Conservation (phyloP, 2,797 vertebrate species). For the Podarcis siculus region DNA sequence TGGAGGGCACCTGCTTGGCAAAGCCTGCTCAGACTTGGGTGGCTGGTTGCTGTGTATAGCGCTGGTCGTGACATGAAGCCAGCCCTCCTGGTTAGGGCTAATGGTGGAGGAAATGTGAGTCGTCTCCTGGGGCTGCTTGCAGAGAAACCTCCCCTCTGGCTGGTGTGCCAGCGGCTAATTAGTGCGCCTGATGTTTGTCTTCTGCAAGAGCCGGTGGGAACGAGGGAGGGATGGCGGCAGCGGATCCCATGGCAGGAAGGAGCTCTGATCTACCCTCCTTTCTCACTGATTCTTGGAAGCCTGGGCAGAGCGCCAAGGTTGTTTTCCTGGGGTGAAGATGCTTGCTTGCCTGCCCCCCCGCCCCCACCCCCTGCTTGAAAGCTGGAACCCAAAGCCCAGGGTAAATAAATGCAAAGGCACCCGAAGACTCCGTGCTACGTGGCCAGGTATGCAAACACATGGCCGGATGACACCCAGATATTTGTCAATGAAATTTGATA, state of each 20-base stretch:
- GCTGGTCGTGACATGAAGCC: neutral
- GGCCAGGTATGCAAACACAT: too few species aligned
- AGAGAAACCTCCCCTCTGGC: constrained; percentile 16
- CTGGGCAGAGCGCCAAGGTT: constrained; percentile 19
- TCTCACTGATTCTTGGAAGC: constrained; percentile 7
- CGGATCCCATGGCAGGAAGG: constrained; percentile 33
- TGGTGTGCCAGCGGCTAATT: constrained; percentile 52
- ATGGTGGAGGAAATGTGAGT: constrained; percentile 50
- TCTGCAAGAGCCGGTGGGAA: constrained; percentile 6
- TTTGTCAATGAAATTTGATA: too few species aligned
- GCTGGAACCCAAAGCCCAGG: too few species aligned
- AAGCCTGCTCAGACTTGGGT: neutral
- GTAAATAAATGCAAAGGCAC: too few species aligned
- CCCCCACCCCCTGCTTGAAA: too few species aligned
- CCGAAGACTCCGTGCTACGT: too few species aligned
- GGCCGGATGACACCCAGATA: too few species aligned
- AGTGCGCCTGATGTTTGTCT: neutral
- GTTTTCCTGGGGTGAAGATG: neutral
- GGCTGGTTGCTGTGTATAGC: neutral
- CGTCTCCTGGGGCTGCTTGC: constrained; percentile 8
- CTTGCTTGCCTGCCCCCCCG: too few species aligned
- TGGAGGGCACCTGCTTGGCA: too few species aligned
- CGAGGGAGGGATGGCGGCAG: fast-evolving
- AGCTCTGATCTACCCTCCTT: neutral
- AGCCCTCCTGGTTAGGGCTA: neutral